These are phyloP conservation scores for Rhimphoctona megacephalus DNA, from an alignment of 2,888 invertebrate species.

Conservation along the genomic window DNA sequence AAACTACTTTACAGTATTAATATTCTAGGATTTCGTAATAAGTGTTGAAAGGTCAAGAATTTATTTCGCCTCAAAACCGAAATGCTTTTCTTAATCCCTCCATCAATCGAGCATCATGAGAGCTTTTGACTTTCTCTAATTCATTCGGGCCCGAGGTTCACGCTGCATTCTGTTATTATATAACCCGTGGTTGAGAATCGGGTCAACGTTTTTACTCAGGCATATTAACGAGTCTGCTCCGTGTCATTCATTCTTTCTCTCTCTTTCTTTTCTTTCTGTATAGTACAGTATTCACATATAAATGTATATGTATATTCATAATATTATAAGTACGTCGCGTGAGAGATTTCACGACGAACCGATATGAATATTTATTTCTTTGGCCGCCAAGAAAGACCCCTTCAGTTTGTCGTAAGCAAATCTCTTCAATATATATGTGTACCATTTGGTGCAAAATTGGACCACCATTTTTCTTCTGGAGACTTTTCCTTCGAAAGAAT, in stretches of 20 bases:
- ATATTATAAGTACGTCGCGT: conserved; percentile 53
- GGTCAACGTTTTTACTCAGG: conserved; percentile 65
- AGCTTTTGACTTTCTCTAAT: conserved; percentile 13
- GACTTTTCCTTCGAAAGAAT: not conserved
- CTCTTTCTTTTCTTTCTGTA: not conserved
- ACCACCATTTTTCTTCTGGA: not conserved
- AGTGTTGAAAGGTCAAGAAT: not conserved
- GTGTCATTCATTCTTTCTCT: conserved; percentile 17
- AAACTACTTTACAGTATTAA: not conserved
- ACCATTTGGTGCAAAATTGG: not conserved
- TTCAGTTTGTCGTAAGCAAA: conserved; percentile 38
- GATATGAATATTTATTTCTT: conserved; percentile 68
- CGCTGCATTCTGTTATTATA: conserved; percentile 14
- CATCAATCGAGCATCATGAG: not conserved
- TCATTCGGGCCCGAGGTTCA: conserved; percentile 20
- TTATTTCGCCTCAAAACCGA: not conserved
- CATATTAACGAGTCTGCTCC: conserved; percentile 23
- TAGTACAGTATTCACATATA: conserved; percentile 11
- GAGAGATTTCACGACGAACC: conserved; percentile 57
- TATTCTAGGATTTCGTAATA: not conserved
- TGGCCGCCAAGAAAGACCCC: conserved; percentile 29
- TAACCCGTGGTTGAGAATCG: conserved; percentile 49
- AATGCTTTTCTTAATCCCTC: not conserved
- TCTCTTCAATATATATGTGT: conserved; percentile 28
- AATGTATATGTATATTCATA: conserved; percentile 30